Evolutionary conservation across 2,888 invertebrate genomes (phyloP).

Genomic region (Dioctria linearis): DNA sequence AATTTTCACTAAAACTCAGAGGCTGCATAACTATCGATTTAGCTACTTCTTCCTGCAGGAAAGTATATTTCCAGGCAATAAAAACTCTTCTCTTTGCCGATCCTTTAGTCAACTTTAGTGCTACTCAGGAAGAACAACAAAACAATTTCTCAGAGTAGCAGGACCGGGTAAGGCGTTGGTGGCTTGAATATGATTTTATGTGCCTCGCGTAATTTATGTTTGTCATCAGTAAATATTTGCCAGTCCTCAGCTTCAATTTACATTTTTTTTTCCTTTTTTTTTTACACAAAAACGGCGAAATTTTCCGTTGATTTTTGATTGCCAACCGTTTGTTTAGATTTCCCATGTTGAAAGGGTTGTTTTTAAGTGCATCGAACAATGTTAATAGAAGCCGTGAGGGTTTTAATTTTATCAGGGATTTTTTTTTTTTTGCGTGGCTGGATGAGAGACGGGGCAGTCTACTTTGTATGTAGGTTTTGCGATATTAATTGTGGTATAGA

Average conservation of each 20-base stretch:
- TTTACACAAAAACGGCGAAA: background rate
- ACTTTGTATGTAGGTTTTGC: no score
- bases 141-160: background rate
- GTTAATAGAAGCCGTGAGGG: background rate
- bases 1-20: conserved; percentile 1
- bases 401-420: no score
- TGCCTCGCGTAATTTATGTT: conserved; percentile 9
- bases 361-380: background rate
- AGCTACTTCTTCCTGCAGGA: background rate
- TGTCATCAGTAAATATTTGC: conserved; percentile 5
- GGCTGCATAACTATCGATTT: background rate
- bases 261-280: background rate
- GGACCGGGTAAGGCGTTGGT: background rate
- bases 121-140: background rate
- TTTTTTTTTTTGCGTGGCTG: no score
- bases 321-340: background rate
- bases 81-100: background rate
- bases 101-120: no score
- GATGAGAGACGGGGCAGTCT: no score
- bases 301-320: background rate
- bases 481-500: no score
- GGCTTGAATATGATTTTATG: background rate
- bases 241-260: background rate
- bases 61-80: background rate
- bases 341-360: background rate